Conservation (phyloP, 1,140 invertebrate species). For the Andrena cerasifolii region DNA sequence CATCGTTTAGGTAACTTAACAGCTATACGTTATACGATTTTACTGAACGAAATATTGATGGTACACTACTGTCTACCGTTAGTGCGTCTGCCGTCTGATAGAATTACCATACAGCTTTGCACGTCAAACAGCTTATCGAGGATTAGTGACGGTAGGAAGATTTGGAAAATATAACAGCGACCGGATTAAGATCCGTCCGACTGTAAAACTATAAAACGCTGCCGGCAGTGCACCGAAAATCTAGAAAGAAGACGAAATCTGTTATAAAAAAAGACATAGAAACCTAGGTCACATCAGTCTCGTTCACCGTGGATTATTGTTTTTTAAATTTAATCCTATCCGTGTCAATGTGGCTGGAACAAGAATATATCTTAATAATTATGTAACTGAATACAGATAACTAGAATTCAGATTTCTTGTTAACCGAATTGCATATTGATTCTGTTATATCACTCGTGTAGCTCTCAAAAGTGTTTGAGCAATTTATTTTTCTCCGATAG, state of each 20-base stretch:
- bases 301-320: background rate
- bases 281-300: background rate
- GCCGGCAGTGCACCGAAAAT: too few species aligned
- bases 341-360: background rate
- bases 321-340: background rate
- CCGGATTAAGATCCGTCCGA: background rate
- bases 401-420: background rate
- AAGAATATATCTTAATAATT: background rate
- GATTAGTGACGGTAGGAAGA: conserved; percentile 63
- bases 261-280: background rate
- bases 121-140: conserved; percentile 61
- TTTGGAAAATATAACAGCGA: conserved; percentile 47
- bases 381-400: conserved; percentile 2
- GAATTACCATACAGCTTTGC: conserved; percentile 70
- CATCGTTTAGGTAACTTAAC: conserved; percentile 60
- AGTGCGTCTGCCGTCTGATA: conserved; percentile 49
- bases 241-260: too few species aligned
- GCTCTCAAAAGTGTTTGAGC: background rate
- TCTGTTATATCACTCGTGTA: background rate
- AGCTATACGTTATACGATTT: background rate
- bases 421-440: background rate
- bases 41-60: conserved; percentile 19
- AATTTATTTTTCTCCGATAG: too few species aligned
- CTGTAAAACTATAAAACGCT: conserved; percentile 14
- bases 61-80: conserved; percentile 19